A percentile compares a stretch with the other conserved stretches of the same genome.
Conservation (phyloP, 2,888 invertebrate species). For the Eupeodes luniger region DNA sequence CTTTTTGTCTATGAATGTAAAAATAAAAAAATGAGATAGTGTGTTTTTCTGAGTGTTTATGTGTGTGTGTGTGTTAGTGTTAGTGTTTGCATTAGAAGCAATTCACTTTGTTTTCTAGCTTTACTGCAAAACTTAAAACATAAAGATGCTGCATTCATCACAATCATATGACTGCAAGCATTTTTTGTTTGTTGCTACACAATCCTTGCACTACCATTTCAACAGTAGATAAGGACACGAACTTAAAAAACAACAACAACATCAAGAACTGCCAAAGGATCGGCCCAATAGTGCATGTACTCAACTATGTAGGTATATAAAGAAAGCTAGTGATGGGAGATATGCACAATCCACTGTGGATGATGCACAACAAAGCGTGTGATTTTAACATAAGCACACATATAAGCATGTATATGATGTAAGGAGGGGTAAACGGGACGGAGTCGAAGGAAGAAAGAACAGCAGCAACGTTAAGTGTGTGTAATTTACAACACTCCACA, state of each 20-base stretch:
- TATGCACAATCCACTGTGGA: not conserved
- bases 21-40: not conserved
- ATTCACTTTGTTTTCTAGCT: not conserved
- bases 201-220: not conserved
- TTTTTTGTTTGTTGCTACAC: not conserved
- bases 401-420: no score
- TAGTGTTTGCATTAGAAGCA: not conserved
- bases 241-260: not conserved
- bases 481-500: slow-evolving; percentile 68
- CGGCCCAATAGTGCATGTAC: not conserved
- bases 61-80: not conserved
- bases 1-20: slow-evolving; percentile 15
- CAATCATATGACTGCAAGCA: slow-evolving; percentile 24
- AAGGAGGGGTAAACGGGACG: not conserved
- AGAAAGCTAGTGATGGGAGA: slow-evolving; percentile 7
- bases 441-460: not conserved
- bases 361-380: slow-evolving; percentile 26
- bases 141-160: slow-evolving; percentile 41
- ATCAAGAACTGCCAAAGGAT: not conserved
- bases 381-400: slow-evolving; percentile 5
- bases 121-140: slow-evolving; percentile 20
- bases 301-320: not conserved
- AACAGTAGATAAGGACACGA: not conserved
- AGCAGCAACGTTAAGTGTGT: slow-evolving; percentile 54
- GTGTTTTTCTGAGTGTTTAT: not conserved